Conservation (phyloP, 2,888 invertebrate species). For the Pristionchus fissidentatus region DNA sequence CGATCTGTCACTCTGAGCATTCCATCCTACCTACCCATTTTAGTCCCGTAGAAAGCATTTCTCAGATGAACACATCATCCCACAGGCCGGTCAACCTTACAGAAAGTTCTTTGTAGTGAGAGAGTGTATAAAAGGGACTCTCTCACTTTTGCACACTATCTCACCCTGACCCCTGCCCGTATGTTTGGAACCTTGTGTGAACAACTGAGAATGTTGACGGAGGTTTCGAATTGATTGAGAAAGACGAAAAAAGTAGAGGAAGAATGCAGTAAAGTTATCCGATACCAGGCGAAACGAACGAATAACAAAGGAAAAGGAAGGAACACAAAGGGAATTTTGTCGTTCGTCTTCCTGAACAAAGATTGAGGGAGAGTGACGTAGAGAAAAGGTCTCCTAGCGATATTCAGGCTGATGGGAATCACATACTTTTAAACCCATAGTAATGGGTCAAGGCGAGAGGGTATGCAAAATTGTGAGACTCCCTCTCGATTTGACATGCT, state of each 20-base stretch:
- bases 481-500: no score
- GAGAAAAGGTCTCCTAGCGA: neutral
- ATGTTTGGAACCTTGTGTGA: neutral
- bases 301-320: neutral
- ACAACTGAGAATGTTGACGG: neutral
- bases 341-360: no score
- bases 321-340: neutral
- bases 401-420: neutral
- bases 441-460: no score
- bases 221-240: neutral
- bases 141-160: no score
- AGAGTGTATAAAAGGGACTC: no score
- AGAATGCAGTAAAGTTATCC: conserved; percentile 6
- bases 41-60: no score
- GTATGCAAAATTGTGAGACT: no score
- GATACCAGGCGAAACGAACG: neutral
- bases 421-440: neutral
- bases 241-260: no score
- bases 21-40: neutral
- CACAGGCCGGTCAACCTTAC: no score
- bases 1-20: conserved; percentile 22
- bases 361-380: neutral
- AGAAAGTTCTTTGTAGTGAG: no score
- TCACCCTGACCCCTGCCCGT: neutral
- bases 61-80: no score